phyloP scores from a whole-genome alignment of 1,140 invertebrate species.

The Achroia grisella region DNA sequence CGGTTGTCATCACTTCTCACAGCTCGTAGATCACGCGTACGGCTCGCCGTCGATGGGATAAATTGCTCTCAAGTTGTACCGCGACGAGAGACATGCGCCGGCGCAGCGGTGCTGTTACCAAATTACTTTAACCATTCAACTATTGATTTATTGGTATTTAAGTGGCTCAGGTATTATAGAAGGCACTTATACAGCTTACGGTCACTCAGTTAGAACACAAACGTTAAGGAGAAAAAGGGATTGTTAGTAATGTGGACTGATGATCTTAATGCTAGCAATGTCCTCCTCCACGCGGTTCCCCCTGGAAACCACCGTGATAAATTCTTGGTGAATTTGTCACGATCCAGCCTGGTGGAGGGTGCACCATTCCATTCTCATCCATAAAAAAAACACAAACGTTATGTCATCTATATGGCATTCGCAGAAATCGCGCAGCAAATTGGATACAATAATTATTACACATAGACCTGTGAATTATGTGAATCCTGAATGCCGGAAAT shows the following conservation, averaged over 20 bases:
- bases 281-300: too few species aligned
- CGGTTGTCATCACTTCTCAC: slow-evolving; percentile 46
- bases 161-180: slow-evolving; percentile 26
- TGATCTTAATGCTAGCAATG: too few species aligned
- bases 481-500: slow-evolving; percentile 64
- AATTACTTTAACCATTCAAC: slow-evolving; percentile 29
- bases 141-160: slow-evolving; percentile 41
- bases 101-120: slow-evolving; percentile 13
- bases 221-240: too few species aligned
- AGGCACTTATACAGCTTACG: neutral
- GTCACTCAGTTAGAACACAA: neutral
- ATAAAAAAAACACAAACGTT: too few species aligned
- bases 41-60: slow-evolving; percentile 34
- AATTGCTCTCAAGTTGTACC: slow-evolving; percentile 49
- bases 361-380: too few species aligned
- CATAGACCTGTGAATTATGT: slow-evolving; percentile 54
- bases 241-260: too few species aligned
- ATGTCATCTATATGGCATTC: slow-evolving; percentile 37
- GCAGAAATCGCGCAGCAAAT: slow-evolving; percentile 50
- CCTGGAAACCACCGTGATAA: too few species aligned
- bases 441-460: slow-evolving; percentile 13
- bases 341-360: too few species aligned
- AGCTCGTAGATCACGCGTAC: slow-evolving; percentile 47
- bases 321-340: too few species aligned
- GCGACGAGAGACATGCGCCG: slow-evolving; percentile 45